Percentiles rank a stretch among this genome's conserved stretches.
Evolutionary conservation across 64 coral and sea anemone species (phyloP).

Genomic region (Montipora cactus): DNA sequence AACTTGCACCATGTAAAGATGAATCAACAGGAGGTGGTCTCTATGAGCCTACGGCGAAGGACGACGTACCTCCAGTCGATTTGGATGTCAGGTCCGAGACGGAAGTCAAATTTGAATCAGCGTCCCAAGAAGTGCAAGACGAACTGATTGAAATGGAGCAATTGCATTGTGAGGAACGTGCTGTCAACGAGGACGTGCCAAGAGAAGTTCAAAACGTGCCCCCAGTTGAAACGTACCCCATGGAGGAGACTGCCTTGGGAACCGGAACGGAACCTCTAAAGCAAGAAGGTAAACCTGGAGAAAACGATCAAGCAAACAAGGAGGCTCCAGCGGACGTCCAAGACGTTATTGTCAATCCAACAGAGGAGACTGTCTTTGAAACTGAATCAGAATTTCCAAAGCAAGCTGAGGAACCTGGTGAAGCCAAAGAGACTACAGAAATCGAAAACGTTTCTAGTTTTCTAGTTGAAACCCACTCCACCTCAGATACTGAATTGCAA

Average conservation of each 20-base stretch:
- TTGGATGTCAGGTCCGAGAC: background rate
- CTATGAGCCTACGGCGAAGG: background rate
- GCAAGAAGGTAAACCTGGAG: background rate
- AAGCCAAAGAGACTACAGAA: background rate
- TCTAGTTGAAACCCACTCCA: background rate
- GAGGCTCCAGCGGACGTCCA: background rate
- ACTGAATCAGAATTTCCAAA: background rate
- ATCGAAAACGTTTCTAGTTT: background rate
- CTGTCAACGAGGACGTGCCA: background rate
- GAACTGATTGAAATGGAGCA: background rate
- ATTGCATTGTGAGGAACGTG: background rate
- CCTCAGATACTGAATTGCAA: background rate
- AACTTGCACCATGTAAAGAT: background rate
- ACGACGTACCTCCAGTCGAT: background rate
- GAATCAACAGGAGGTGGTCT: background rate
- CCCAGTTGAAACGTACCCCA: background rate
- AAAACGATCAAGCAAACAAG: background rate
- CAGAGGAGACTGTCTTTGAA: background rate
- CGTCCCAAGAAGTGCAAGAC: background rate
- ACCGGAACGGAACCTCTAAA: background rate
- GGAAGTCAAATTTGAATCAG: background rate
- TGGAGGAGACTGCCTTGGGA: background rate
- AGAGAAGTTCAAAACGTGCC: background rate
- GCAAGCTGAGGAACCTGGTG: background rate
- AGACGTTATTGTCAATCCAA: background rate